Evolutionary conservation across 2,113 vertebrate genomes (phyloP).

Genomic region (Amazona guildingii): DNA sequence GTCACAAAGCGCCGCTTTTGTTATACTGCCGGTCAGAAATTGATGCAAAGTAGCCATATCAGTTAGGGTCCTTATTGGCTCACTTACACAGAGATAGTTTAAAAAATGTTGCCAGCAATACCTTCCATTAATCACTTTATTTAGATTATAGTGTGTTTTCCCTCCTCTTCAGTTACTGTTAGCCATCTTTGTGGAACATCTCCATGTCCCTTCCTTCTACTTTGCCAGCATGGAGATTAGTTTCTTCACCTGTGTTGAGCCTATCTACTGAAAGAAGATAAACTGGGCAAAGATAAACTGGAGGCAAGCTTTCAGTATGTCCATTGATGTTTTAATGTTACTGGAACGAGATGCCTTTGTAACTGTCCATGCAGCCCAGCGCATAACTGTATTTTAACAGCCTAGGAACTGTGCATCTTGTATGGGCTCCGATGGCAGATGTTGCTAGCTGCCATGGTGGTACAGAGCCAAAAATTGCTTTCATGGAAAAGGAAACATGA

Average conservation of each 20-base stretch:
- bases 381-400: background rate
- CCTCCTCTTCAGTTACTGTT: background rate
- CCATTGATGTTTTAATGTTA: background rate
- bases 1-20: background rate
- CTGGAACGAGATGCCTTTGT: background rate
- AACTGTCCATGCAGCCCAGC: background rate
- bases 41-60: background rate
- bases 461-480: background rate
- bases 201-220: background rate
- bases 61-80: background rate
- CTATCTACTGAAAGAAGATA: background rate
- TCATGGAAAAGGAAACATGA: background rate
- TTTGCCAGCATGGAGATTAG: background rate
- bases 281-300: background rate
- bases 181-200: background rate
- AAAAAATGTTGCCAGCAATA: background rate
- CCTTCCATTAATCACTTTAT: background rate
- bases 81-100: accelerated
- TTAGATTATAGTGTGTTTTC: background rate
- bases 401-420: too few species aligned
- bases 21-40: background rate
- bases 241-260: background rate
- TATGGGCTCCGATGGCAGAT: background rate
- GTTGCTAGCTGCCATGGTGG: background rate
- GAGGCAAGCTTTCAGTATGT: background rate